Evolutionary conservation across 2,888 invertebrate species (phyloP).

Genomic region (Odontomyia ornata): DNA sequence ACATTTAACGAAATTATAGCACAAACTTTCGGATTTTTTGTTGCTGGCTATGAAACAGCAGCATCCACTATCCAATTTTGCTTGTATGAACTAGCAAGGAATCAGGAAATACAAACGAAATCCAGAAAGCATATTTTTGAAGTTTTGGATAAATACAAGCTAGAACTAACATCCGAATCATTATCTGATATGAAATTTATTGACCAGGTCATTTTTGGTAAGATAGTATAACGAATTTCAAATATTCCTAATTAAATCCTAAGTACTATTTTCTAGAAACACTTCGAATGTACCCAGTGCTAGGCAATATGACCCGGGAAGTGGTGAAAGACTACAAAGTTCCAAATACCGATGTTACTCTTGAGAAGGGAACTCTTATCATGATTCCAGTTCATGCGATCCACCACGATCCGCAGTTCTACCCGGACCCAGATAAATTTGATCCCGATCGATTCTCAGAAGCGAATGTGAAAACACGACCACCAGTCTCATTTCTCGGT

Average conservation of each 20-base stretch:
- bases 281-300: background rate
- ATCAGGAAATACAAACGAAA: constrained; percentile 45
- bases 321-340: background rate
- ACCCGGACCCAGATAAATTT: background rate
- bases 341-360: background rate
- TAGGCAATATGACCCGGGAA: background rate
- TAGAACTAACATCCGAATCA: constrained; percentile 44
- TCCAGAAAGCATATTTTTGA: constrained; percentile 28
- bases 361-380: background rate
- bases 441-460: constrained; percentile 7
- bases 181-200: constrained; percentile 44
- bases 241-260: too few relatives aligned
- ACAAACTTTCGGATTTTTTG: constrained; percentile 56
- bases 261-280: constrained; percentile 59
- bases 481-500: background rate
- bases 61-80: constrained; percentile 56
- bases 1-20: constrained; percentile 50
- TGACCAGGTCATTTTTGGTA: constrained; percentile 35
- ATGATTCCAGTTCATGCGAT: background rate
- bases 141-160: constrained; percentile 16
- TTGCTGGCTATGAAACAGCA: constrained; percentile 59
- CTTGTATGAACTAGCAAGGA: constrained; percentile 55
- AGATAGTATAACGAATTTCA: background rate
- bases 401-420: constrained; percentile 10
- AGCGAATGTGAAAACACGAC: background rate